Conservation (phyloP, 2,888 invertebrate genomes). For the Brachyptera putata region DNA sequence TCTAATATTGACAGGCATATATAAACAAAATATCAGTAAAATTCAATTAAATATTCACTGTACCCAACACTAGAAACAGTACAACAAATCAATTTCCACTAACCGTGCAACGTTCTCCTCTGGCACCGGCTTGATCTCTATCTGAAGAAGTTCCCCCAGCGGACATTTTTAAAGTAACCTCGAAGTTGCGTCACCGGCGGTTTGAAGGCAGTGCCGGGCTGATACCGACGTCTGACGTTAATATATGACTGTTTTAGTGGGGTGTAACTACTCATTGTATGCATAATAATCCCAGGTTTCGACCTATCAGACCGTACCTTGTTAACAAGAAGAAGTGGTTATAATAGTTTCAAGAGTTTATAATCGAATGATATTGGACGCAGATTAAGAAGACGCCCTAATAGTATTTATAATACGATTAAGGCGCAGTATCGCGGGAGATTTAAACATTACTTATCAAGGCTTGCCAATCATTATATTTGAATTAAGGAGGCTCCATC, state of each 20-base stretch:
- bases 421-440: background rate
- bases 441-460: background rate
- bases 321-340: background rate
- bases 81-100: no score
- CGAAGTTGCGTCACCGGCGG: constrained; percentile 11
- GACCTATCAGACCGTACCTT: background rate
- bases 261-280: constrained; percentile 16
- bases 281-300: background rate
- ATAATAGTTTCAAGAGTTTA: background rate
- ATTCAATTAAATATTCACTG: no score
- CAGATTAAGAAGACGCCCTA: background rate
- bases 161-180: constrained; percentile 18
- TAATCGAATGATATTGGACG: constrained; percentile 3
- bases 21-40: no score
- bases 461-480: background rate
- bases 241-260: constrained; percentile 13
- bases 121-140: background rate
- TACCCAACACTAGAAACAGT: no score
- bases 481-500: no score
- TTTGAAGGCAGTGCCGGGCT: constrained; percentile 7
- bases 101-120: background rate
- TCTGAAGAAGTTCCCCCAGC: background rate
- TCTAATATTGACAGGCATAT: no score
- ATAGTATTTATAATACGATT: background rate
- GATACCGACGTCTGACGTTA: background rate